Evolutionary conservation across 2,113 vertebrate species (phyloP).

Genomic region (Saguinus imperator): DNA sequence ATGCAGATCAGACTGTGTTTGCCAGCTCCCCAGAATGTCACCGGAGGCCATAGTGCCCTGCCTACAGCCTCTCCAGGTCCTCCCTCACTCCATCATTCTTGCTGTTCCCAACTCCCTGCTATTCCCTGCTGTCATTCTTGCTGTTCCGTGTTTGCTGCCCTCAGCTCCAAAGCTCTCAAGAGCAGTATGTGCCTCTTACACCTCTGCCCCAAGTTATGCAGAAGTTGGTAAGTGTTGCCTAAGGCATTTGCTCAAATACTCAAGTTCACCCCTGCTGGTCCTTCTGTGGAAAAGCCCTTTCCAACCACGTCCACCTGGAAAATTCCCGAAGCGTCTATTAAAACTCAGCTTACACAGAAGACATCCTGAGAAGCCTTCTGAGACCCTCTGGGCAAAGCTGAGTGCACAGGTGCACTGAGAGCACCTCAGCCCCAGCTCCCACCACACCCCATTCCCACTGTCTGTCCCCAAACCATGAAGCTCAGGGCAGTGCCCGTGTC

Average conservation of each 20-base stretch:
- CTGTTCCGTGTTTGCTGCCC: background rate
- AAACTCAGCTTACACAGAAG: background rate
- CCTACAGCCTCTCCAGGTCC: background rate
- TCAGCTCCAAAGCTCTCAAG: background rate
- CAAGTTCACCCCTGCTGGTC: background rate
- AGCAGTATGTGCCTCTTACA: background rate
- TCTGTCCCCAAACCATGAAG: background rate
- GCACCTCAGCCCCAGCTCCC: background rate
- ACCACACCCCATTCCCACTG: background rate
- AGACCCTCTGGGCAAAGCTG: background rate
- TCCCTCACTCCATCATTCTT: background rate
- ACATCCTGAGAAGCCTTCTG: accelerated
- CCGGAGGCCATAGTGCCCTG: background rate
- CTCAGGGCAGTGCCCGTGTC: background rate
- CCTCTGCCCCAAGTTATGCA: accelerated
- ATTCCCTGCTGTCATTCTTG: background rate
- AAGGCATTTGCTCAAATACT: background rate
- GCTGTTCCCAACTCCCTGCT: background rate
- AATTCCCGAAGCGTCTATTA: background rate
- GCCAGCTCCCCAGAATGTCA: background rate
- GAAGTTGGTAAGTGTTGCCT: background rate
- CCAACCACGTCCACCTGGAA: background rate
- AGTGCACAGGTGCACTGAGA: background rate
- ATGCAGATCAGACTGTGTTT: background rate
- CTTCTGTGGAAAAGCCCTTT: background rate